Base-by-base conservation (phyloP, 2,113 vertebrate genomes). In the Hippocampus abdominalis region DNA sequence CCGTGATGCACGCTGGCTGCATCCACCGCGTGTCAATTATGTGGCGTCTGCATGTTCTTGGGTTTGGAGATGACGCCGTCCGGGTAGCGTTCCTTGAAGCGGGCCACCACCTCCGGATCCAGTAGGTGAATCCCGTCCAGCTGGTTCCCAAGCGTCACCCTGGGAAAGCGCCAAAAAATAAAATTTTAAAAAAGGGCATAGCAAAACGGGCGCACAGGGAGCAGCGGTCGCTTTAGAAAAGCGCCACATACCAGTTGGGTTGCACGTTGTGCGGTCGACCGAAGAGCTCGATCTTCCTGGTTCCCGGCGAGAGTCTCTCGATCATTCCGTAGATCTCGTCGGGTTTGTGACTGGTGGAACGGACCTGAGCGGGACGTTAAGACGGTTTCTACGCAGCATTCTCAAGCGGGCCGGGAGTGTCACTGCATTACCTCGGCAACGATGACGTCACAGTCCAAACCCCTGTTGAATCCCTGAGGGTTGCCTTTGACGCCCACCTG, bases 251-350 rank as follows among this genome's bases (percentile, higher is more conserved):
- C 95, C 95, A 97, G 86, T 96, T 97, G 69, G 95, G 95, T 36
- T 96, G 95, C 21, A 96, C 94, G n/a, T 96, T 97, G 85, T 97
- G 95, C 11, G 95, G 95, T 40, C 95, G 89, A 21, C 95, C 95
- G 48, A 96, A 97, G 53, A 97, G 88, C 75, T 96, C 95, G 3
- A 97, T 96, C 86, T 97, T 96, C 36, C 95, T 91, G 51, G 94
- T 96, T 18, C 95, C 95, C 0, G 95, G 95, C 0, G 95, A 96
- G 0, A 96, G 91, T 60, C 95, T 93, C 80, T 97, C 95, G 0
- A 97, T 97, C 95, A 96, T 97, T 13, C 95, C 95, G 48, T 96
- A 96, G 78, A 97, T 97, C 86, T 97, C 95, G 49, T 97, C 95
- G 18, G 95, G 95, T 78, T 97, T 97, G 84, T 97, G 95, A 82